Conservation (phyloP, 37 sponge, comb jelly and placozoan species). For the Halisarca cf. caerulea region DNA sequence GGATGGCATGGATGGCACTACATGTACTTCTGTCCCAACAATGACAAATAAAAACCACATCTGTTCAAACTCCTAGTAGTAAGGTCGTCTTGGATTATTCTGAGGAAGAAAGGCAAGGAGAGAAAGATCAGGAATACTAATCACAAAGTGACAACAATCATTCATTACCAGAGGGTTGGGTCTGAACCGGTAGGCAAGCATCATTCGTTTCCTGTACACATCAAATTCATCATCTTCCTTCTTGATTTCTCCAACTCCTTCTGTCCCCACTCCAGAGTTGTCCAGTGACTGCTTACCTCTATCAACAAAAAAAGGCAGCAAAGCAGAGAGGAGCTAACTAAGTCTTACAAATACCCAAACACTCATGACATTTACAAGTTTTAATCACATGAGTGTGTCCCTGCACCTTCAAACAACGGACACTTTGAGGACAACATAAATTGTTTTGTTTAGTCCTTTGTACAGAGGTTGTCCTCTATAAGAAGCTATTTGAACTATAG, state of each 20-base stretch:
- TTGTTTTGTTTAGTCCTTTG: no score
- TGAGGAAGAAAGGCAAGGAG: conserved; percentile 20
- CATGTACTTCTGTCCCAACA: no score
- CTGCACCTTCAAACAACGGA: background rate
- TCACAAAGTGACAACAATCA: background rate
- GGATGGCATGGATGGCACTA: no score
- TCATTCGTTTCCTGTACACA: conserved; percentile 96
- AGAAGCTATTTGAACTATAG: no score
- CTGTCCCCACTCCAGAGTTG: conserved; percentile 84
- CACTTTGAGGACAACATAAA: background rate
- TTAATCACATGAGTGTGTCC: background rate
- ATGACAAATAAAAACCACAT: no score
- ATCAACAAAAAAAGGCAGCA: no score
- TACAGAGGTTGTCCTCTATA: no score
- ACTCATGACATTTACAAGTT: no score
- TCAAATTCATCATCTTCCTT: conserved; percentile 87
- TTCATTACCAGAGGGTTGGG: conserved; percentile 87
- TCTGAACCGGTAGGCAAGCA: conserved; percentile 97
- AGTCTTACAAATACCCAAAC: no score
- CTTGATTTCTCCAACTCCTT: conserved; percentile 66
- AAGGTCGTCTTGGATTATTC: conserved; percentile 94
- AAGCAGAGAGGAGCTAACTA: no score
- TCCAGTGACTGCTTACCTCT: conserved; percentile 85
- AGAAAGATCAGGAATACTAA: background rate
- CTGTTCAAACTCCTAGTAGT: conserved; percentile 78